Evolutionary conservation across 2,113 vertebrate genomes (phyloP).

Genomic region (Halichoeres trimaculatus): DNA sequence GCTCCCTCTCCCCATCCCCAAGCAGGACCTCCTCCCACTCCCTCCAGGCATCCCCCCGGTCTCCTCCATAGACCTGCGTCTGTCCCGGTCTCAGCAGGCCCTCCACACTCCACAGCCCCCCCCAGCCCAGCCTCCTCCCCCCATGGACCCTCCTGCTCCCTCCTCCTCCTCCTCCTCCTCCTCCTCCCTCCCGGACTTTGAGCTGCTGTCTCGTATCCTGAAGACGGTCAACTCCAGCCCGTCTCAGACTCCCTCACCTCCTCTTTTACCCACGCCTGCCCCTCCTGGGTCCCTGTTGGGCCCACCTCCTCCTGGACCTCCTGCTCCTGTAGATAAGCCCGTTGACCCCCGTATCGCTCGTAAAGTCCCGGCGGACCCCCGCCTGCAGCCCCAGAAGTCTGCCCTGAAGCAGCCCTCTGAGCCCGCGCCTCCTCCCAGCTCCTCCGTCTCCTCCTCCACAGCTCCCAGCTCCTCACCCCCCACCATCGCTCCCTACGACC

Average conservation of each 20-base stretch:
- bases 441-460: conserved; percentile 50
- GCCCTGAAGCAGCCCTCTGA: conserved; percentile 75
- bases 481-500: conserved; percentile 91
- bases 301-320: conserved; percentile 25
- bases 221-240: conserved; percentile 88
- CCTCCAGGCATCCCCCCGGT: conserved; percentile 87
- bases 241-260: conserved; percentile 59
- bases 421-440: conserved; percentile 17
- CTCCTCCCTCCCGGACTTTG: conserved; percentile 89
- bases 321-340: conserved; percentile 84
- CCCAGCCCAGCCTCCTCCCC: conserved; percentile 34
- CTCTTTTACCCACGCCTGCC: conserved; percentile 36
- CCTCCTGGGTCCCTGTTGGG: conserved; percentile 42
- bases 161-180: conserved; percentile 54
- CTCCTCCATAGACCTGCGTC: conserved; percentile 83
- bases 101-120: conserved; percentile 64
- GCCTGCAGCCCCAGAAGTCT: conserved; percentile 85
- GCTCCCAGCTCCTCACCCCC: conserved; percentile 70
- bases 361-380: conserved; percentile 85
- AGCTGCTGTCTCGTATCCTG: conserved; percentile 91
- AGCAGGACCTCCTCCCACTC: conserved; percentile 88
- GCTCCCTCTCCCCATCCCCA: conserved; percentile 90
- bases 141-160: conserved; percentile 44
- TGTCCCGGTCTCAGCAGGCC: conserved; percentile 81
- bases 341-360: conserved; percentile 87